A percentile compares a stretch with the other conserved stretches of the same genome.
Conservation (phyloP, 2,797 vertebrate species). For the Lutjanus campechanus region DNA sequence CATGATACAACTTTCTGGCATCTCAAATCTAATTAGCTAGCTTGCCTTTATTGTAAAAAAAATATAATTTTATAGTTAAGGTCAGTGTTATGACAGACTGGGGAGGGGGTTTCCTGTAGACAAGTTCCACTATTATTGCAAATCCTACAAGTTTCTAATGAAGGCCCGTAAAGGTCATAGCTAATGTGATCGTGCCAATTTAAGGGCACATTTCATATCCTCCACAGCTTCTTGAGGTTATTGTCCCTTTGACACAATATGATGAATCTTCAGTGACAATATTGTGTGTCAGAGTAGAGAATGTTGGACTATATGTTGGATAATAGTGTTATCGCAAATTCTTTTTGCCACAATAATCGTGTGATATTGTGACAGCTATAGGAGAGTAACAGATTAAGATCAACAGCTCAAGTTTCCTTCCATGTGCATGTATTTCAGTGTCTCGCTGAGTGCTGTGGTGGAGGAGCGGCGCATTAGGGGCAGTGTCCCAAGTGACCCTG, state of each 20-base stretch:
- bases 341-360: no score
- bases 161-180: conserved; percentile 39
- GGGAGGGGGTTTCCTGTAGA: neutral
- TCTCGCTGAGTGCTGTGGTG: no score
- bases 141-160: conserved; percentile 40
- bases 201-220: conserved; percentile 42
- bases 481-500: neutral
- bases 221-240: conserved; percentile 17
- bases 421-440: neutral
- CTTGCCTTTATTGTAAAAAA: conserved; percentile 18
- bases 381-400: neutral
- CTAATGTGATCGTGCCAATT: conserved; percentile 27
- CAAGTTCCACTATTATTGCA: conserved; percentile 23
- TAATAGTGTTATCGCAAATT: no score
- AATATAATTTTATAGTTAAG: conserved; percentile 11
- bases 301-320: no score
- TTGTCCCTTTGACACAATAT: conserved; percentile 15
- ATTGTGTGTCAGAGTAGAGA: neutral
- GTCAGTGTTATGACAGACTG: conserved; percentile 13
- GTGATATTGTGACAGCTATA: no score
- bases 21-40: neutral
- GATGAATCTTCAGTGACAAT: conserved; percentile 32
- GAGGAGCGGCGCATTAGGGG: neutral
- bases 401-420: neutral
- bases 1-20: neutral